A percentile compares a stretch with the other conserved stretches of the same genome.
Conservation (phyloP, 2,888 invertebrate species). For the Antheraea yamamai region DNA sequence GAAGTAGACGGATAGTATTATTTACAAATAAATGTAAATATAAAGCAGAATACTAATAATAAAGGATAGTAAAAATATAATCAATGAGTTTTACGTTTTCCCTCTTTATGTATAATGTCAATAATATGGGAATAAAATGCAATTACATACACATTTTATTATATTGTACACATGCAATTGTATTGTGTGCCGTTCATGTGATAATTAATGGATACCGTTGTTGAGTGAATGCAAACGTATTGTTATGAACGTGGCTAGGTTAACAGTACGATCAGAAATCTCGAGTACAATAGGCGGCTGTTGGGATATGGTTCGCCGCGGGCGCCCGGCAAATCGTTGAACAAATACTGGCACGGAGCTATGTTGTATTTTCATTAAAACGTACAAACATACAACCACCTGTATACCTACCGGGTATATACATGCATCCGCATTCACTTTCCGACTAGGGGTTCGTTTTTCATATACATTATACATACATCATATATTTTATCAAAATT, state of each 20-base stretch:
- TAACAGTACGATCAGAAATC: neutral
- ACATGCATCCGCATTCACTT: neutral
- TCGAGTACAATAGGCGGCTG: slow-evolving; percentile 1
- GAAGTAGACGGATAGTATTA: too few relatives aligned
- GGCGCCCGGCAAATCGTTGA: slow-evolving; percentile 26
- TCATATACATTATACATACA: neutral
- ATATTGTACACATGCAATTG: too few relatives aligned
- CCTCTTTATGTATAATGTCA: too few relatives aligned
- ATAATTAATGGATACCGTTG: neutral
- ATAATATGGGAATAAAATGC: too few relatives aligned
- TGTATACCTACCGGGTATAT: slow-evolving; percentile 23
- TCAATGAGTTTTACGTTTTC: too few relatives aligned
- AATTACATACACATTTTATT: neutral
- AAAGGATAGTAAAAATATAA: too few relatives aligned
- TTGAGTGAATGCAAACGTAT: neutral
- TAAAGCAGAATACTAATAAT: too few relatives aligned
- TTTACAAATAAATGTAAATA: too few relatives aligned
- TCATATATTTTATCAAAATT: too few relatives aligned
- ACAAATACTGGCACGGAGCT: slow-evolving; percentile 42
- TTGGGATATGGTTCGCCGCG: slow-evolving; percentile 9
- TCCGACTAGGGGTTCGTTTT: neutral
- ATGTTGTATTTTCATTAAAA: slow-evolving; percentile 56
- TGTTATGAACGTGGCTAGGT: neutral
- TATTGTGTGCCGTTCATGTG: neutral
- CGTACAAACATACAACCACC: slow-evolving; percentile 42